A percentile compares a stretch with the other conserved stretches of the same genome.
Conservation (phyloP, 1,140 invertebrate genomes). For the Brachionus paranguensis region DNA sequence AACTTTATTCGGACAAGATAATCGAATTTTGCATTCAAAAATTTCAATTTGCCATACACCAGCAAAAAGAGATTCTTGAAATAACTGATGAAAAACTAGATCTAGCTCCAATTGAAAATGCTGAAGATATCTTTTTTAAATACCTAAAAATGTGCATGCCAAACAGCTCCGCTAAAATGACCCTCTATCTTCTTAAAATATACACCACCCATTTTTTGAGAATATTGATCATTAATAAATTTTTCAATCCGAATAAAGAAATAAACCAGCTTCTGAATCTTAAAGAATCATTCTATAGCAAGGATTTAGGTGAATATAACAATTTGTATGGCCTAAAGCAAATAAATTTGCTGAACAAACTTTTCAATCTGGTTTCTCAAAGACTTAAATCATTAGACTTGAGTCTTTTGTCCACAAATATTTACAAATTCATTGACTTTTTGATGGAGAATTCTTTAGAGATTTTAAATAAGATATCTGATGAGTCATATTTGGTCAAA, state of each 20-base stretch:
- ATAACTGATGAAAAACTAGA: not conserved
- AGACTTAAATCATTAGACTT: not conserved
- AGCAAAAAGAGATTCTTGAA: not conserved
- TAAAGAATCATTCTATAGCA: not conserved
- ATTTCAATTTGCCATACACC: not conserved
- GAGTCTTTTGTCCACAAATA: not conserved
- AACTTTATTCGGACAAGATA: not conserved
- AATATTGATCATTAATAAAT: not conserved
- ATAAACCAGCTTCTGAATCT: not conserved
- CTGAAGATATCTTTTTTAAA: not conserved
- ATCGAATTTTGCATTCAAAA: slow-evolving; percentile 26
- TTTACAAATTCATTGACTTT: not conserved
- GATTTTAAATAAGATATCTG: not conserved
- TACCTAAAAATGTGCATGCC: not conserved
- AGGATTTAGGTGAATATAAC: not conserved
- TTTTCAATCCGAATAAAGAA: not conserved
- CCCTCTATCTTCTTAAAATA: not conserved
- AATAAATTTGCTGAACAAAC: slow-evolving; percentile 14
- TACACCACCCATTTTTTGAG: not conserved
- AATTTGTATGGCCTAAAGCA: not conserved
- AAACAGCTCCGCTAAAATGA: not conserved
- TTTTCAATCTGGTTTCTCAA: not conserved
- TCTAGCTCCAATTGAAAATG: not conserved
- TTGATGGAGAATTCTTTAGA: slow-evolving; percentile 6
- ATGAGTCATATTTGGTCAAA: not conserved